phyloP scores from a whole-genome alignment of 2,888 invertebrate species.

The Prosapia bicincta region DNA sequence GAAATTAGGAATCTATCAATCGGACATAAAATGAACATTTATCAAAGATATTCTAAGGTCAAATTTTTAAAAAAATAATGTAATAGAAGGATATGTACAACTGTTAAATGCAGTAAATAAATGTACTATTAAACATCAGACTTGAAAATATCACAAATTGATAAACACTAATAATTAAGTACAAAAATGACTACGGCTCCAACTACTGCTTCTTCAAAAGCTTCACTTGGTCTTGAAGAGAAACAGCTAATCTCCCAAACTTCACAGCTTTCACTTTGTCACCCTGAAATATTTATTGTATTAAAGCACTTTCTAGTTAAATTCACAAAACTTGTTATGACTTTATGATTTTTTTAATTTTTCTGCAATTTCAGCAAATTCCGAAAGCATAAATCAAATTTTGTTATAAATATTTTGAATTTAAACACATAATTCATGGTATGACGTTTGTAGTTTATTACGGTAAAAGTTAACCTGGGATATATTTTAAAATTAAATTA shows the following conservation, averaged over 20 bases:
- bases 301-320: too few relatives aligned
- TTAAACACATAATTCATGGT: too few relatives aligned
- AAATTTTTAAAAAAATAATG: neutral
- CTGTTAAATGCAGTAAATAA: neutral
- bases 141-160: neutral
- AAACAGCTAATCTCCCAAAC: slow-evolving; percentile 7
- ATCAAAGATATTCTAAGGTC: neutral
- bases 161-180: neutral
- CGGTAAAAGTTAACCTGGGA: too few relatives aligned
- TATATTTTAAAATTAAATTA: too few relatives aligned
- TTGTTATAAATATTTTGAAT: too few relatives aligned
- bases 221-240: neutral
- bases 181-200: too few relatives aligned
- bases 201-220: neutral
- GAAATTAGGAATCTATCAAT: too few relatives aligned
- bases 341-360: too few relatives aligned
- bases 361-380: too few relatives aligned
- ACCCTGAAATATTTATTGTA: slow-evolving; percentile 7
- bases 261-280: slow-evolving; percentile 13
- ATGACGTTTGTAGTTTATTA: too few relatives aligned
- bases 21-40: neutral
- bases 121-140: neutral
- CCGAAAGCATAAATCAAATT: too few relatives aligned
- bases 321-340: too few relatives aligned
- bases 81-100: neutral